Conservation (phyloP, 2,113 vertebrate genomes). For the Dasypus novemcinctus region DNA sequence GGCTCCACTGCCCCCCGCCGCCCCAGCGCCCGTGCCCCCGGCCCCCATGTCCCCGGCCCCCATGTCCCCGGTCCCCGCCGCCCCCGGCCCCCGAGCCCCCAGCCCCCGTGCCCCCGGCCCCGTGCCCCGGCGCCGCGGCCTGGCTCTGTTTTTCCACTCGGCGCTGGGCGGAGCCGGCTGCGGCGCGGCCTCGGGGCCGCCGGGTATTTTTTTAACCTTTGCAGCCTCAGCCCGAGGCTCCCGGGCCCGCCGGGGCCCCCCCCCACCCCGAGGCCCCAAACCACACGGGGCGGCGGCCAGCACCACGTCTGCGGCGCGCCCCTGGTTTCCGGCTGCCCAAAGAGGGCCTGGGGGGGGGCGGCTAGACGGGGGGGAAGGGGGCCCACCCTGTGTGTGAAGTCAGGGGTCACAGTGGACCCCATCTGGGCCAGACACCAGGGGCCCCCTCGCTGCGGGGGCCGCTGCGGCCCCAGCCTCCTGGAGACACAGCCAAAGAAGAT, state of each 20-base stretch:
- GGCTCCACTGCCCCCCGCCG: too few species aligned
- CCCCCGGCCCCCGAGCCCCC: background rate
- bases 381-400: background rate
- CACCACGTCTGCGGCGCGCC: conserved; percentile 21
- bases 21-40: background rate
- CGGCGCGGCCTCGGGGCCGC: background rate
- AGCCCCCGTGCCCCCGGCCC: background rate
- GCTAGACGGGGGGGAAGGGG: background rate
- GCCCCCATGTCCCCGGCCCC: background rate
- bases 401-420: background rate
- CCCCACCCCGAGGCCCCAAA: background rate
- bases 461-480: too few species aligned
- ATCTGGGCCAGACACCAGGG: background rate
- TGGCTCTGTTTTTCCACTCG: background rate
- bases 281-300: background rate
- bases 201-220: conserved; percentile 57
- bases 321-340: background rate
- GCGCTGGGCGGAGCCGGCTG: background rate
- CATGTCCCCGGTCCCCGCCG: background rate
- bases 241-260: background rate
- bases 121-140: background rate
- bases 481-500: too few species aligned
- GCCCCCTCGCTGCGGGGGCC: background rate
- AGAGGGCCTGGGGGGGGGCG: background rate
- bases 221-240: background rate